Evolutionary conservation across 1,140 invertebrate species (phyloP).

Genomic region (Hylyphantes graminicola): DNA sequence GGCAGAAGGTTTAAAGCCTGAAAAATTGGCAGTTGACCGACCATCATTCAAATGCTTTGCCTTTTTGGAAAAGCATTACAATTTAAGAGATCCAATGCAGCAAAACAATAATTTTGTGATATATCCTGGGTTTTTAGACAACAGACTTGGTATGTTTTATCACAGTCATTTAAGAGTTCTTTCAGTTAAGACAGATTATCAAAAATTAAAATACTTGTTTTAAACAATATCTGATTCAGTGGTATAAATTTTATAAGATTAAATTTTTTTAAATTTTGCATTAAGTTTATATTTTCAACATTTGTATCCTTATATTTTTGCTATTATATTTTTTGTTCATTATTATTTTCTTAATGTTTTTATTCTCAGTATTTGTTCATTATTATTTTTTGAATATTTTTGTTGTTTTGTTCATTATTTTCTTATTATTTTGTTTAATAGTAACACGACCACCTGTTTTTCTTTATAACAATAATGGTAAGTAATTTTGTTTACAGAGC

Average conservation of each 20-base stretch:
- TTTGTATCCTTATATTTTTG: neutral
- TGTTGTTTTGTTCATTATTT: too few relatives aligned
- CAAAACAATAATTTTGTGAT: conserved; percentile 92
- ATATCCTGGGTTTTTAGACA: conserved; percentile 83
- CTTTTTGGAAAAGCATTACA: conserved; percentile 88
- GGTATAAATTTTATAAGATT: neutral
- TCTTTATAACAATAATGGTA: conserved; percentile 45
- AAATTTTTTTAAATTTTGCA: neutral
- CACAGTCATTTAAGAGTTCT: neutral
- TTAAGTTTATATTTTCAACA: too few relatives aligned
- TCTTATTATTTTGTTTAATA: conserved; percentile 18
- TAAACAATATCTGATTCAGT: neutral
- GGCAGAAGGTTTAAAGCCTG: conserved; percentile 77
- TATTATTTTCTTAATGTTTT: neutral
- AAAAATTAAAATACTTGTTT: neutral
- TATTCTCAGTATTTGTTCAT: neutral
- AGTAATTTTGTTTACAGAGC: neutral
- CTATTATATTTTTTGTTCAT: neutral
- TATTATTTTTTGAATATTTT: too few relatives aligned
- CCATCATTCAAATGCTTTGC: conserved; percentile 87
- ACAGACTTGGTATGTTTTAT: conserved; percentile 65
- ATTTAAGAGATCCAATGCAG: conserved; percentile 76
- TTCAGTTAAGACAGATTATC: neutral
- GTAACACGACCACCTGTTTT: conserved; percentile 46
- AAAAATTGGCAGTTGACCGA: conserved; percentile 87